Conservation (phyloP, 2,888 invertebrate species). For the Perdita meconis region DNA sequence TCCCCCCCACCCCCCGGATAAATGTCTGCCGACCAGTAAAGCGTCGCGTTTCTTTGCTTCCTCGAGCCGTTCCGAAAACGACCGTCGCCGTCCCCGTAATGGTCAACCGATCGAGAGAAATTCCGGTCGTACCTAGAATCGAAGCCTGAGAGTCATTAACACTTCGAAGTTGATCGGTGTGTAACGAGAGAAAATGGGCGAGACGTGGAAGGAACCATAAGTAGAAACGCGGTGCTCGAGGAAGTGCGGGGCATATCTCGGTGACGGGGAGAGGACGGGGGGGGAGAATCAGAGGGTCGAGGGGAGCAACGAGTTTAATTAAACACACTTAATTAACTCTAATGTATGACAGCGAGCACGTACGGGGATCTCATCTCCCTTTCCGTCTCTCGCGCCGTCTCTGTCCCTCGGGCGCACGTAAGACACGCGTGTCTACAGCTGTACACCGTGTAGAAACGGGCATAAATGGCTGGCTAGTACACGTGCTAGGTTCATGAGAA, state of each 20-base stretch:
- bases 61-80: slow-evolving; percentile 28
- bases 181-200: slow-evolving; percentile 61
- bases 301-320: slow-evolving; percentile 76
- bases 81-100: slow-evolving; percentile 14
- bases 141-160: slow-evolving; percentile 73
- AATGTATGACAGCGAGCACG: slow-evolving; percentile 70
- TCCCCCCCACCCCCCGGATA: no score
- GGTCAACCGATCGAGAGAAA: slow-evolving; percentile 63
- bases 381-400: slow-evolving; percentile 8
- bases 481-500: slow-evolving; percentile 59
- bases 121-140: slow-evolving; percentile 73
- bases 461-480: slow-evolving; percentile 60
- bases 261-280: slow-evolving; percentile 34
- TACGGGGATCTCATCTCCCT: slow-evolving; percentile 31
- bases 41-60: slow-evolving; percentile 30
- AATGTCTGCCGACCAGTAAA: slow-evolving; percentile 1
- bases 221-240: slow-evolving; percentile 40
- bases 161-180: slow-evolving; percentile 62
- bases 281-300: slow-evolving; percentile 60
- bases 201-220: slow-evolving; percentile 54
- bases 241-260: slow-evolving; percentile 44
- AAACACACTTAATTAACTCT: slow-evolving; percentile 79
- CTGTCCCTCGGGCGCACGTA: slow-evolving; percentile 41
- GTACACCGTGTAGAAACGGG: slow-evolving; percentile 47
- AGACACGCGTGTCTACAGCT: slow-evolving; percentile 61